Evolutionary conservation across 64 coral and sea anemone genomes (phyloP).

Genomic region (Actinia equina): DNA sequence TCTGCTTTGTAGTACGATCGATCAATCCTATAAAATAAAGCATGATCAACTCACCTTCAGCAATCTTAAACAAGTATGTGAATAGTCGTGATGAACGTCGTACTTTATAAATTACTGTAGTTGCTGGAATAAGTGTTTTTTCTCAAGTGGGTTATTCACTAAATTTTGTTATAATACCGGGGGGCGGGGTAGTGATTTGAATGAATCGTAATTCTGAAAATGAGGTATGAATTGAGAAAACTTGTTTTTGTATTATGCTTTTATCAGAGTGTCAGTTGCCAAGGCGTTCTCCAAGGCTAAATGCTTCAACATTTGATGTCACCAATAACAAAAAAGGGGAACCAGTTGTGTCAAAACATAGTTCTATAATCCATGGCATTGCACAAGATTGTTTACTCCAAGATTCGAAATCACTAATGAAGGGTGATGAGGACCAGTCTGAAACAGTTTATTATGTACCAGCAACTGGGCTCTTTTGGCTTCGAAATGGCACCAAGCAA

Average conservation of each 20-base stretch:
- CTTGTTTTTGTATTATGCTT: not conserved
- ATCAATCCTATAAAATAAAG: no score
- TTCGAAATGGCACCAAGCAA: constrained; percentile 16
- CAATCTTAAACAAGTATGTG: not conserved
- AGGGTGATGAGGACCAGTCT: constrained; percentile 1
- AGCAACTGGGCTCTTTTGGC: constrained; percentile 25
- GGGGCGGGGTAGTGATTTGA: not conserved
- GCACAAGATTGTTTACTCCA: not conserved
- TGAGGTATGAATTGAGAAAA: not conserved
- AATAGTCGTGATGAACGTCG: not conserved
- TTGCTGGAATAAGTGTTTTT: not conserved
- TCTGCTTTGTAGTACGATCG: no score
- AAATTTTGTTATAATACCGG: not conserved
- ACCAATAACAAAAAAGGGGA: not conserved
- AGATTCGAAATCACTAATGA: not conserved
- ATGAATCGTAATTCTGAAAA: not conserved
- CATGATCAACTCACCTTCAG: no score
- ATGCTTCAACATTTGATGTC: constrained; percentile 7
- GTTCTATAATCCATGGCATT: not conserved
- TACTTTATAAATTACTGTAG: no score
- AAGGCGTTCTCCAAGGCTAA: not conserved
- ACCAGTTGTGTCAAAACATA: not conserved
- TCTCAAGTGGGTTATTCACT: not conserved
- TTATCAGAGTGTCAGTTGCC: not conserved
- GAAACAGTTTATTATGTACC: constrained; percentile 1